Evolutionary conservation across 2,888 invertebrate genomes (phyloP).

Genomic region (Philonicus albiceps): DNA sequence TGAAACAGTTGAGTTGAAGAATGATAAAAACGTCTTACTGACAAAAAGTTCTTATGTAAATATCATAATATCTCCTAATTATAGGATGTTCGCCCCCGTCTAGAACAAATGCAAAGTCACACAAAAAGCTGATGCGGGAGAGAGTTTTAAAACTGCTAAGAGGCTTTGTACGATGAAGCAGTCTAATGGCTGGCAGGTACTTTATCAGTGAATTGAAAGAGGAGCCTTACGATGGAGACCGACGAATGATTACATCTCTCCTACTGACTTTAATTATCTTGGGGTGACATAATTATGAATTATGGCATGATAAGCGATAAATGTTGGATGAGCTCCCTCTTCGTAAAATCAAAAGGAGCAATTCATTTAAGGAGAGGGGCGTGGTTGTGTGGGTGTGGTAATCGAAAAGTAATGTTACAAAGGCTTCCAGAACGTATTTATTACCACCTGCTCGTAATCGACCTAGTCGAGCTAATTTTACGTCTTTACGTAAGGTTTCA

Average conservation of each 20-base stretch:
- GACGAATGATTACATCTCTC: background rate
- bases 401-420: background rate
- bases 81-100: background rate
- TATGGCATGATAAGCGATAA: background rate
- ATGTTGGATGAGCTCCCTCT: background rate
- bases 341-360: background rate
- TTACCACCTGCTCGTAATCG: background rate
- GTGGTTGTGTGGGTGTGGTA: background rate
- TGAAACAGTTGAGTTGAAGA: background rate
- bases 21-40: background rate
- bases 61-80: background rate
- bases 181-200: background rate
- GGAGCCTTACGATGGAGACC: background rate
- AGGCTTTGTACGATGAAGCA: background rate
- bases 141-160: background rate
- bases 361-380: background rate
- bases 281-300: background rate
- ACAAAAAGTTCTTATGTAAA: background rate
- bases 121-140: background rate
- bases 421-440: background rate
- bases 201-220: background rate
- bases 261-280: background rate
- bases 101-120: background rate
- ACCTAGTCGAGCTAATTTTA: background rate
- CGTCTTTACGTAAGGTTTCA: background rate